Evolutionary conservation across 2,797 vertebrate species (phyloP), one percentile per base, ranked within the genome.

Genomic region (Neosalanx taihuensis): DNA sequence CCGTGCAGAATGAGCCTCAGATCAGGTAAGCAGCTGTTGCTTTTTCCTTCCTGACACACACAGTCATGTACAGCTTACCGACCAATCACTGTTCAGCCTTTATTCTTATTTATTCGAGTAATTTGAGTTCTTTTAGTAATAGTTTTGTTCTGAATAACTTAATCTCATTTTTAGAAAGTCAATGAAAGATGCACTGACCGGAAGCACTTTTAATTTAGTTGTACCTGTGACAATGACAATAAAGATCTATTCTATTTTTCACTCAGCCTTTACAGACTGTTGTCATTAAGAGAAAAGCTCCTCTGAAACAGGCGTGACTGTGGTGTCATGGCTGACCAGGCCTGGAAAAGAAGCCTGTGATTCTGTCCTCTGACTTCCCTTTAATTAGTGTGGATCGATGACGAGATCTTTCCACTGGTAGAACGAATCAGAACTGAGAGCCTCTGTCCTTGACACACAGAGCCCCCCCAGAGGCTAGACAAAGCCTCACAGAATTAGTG

Each of bases 21-120:
- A 72, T 88, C 76, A 94, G 95, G 96, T 98, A 94, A 77, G 81
- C 68, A 53, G 76, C 80, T 67, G 23, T 31, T 81, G 62, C 37
- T 9, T 1, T 26, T 61, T 68, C 78, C 61, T 18, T 18, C 30
- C 37, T 33, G 41, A 3, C 51, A 17, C 51, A 56, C 18, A 17
- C 18, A 5, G 15, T 56, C 51, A 56, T 17, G n/a, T 46, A 20
- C 62, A 37, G 33, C 30, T 23, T 31, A 65, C 26, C 51, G 41
- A 61, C 6, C 37, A 26, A 26, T 26, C 23, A 26, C 23, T 26
- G 23, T 26, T 26, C 1, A 26, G 23, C 23, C 23, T 26, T 26
- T 26, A 26, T 26, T 26, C 23, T 26, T 26, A 26, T 26, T 26
- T 26, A 26, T 26, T 26, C 1, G 23, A 26, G 23, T 26, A 26